Conservation (phyloP, 2,113 vertebrate genomes). For the Leucoraja erinaceus region DNA sequence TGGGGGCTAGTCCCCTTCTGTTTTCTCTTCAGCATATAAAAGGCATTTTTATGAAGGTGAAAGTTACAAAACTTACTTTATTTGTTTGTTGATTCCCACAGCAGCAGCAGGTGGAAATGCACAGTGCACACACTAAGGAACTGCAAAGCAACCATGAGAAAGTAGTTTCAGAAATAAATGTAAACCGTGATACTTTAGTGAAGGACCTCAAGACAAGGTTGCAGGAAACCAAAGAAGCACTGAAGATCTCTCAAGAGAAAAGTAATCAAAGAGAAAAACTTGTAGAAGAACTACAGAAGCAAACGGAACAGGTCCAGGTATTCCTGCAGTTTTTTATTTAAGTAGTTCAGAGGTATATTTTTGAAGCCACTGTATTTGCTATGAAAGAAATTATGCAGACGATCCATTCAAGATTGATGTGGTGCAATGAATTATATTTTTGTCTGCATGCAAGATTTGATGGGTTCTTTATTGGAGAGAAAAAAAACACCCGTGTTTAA, state of each 20-base stretch:
- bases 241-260: slow-evolving; percentile 54
- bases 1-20: no score
- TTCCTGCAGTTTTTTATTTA: slow-evolving; percentile 18
- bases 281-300: slow-evolving; percentile 63
- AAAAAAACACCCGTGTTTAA: neutral
- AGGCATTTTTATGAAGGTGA: neutral
- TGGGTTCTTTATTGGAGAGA: neutral
- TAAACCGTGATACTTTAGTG: slow-evolving; percentile 56
- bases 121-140: slow-evolving; percentile 58
- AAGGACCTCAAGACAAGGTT: slow-evolving; percentile 55
- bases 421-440: neutral
- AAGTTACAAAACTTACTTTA: neutral
- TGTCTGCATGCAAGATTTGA: neutral
- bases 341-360: neutral
- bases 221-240: slow-evolving; percentile 55
- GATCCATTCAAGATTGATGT: neutral
- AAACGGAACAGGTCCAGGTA: slow-evolving; percentile 75
- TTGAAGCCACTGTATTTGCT: no score
- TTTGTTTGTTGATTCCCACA: slow-evolving; percentile 42
- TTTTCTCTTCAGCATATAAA: no score
- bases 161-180: slow-evolving; percentile 53
- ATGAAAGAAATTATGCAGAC: no score
- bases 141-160: slow-evolving; percentile 64
- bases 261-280: slow-evolving; percentile 58
- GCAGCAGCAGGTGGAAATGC: slow-evolving; percentile 55